Evolutionary conservation across 53 echinoderm and acorn worm genomes (phyloP).

Genomic region (Arbacia lixula): DNA sequence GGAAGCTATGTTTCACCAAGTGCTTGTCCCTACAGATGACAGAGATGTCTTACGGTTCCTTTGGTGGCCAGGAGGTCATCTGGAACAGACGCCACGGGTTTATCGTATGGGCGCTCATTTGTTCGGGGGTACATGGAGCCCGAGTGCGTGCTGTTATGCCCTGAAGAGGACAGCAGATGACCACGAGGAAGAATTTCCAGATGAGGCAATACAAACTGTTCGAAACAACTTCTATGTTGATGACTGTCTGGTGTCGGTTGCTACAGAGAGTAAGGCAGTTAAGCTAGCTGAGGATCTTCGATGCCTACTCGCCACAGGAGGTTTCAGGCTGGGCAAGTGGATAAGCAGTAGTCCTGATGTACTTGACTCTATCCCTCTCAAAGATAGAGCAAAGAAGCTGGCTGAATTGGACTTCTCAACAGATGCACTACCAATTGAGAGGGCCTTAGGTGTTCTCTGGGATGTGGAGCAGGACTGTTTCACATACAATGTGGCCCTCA

Average conservation of each 20-base stretch:
- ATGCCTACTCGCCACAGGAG: slow-evolving; percentile 31
- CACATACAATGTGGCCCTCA: slow-evolving; percentile 9
- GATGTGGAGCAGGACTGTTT: slow-evolving; percentile 58
- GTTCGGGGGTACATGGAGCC: slow-evolving; percentile 66
- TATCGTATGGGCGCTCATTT: slow-evolving; percentile 76
- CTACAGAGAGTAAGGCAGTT: slow-evolving; percentile 49
- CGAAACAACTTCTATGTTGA: slow-evolving; percentile 73
- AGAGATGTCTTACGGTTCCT: slow-evolving; percentile 61
- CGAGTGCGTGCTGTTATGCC: slow-evolving; percentile 59
- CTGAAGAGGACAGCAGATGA: slow-evolving; percentile 63
- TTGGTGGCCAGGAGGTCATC: slow-evolving; percentile 73
- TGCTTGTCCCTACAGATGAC: slow-evolving; percentile 41
- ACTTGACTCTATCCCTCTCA: slow-evolving; percentile 16
- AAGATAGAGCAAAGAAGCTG: slow-evolving; percentile 63
- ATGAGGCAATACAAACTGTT: slow-evolving; percentile 52
- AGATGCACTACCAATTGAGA: slow-evolving; percentile 55
- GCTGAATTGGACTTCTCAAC: slow-evolving; percentile 44
- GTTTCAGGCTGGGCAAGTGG: slow-evolving; percentile 72
- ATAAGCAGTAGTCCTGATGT: slow-evolving; percentile 58
- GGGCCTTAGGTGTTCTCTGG: slow-evolving; percentile 78
- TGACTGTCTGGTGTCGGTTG: slow-evolving; percentile 71
- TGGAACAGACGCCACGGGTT: slow-evolving; percentile 38
- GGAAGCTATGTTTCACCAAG: background rate
- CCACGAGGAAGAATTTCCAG: slow-evolving; percentile 11
- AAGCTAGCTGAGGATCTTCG: slow-evolving; percentile 44